phyloP scores from a whole-genome alignment of 92 coral and sea anemone genomes.

The Scolanthus callimorphus region DNA sequence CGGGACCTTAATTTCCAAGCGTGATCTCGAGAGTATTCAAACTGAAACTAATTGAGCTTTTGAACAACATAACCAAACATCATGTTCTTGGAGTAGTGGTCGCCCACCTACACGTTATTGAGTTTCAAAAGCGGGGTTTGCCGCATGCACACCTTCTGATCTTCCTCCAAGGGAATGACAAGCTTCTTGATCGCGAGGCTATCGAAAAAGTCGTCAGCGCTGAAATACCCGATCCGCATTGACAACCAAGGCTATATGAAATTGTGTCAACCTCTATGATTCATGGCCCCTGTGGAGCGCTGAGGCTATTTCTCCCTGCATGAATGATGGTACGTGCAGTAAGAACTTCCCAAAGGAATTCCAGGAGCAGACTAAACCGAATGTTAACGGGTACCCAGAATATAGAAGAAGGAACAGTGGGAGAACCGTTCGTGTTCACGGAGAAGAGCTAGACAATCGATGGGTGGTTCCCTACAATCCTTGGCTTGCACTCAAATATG shows the following conservation, averaged over 20 bases:
- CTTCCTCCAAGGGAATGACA: background rate
- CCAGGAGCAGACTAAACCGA: background rate
- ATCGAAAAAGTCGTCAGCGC: background rate
- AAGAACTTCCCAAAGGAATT: background rate
- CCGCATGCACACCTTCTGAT: slow-evolving; percentile 3
- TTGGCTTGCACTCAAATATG: background rate
- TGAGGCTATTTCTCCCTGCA: background rate
- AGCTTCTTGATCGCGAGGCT: background rate
- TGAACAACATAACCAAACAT: background rate
- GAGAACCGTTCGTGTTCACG: background rate
- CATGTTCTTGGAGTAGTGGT: slow-evolving; percentile 1
- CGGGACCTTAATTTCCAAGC: too few relatives aligned
- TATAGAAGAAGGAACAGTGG: slow-evolving; percentile 4
- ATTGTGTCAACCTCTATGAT: background rate
- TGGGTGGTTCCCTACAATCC: slow-evolving; percentile 8
- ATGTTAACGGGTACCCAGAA: background rate
- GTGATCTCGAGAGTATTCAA: slow-evolving; percentile 4
- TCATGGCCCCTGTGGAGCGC: slow-evolving; percentile 7
- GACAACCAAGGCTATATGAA: background rate
- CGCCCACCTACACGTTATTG: slow-evolving; percentile 2
- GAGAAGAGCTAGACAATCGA: background rate
- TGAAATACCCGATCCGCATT: slow-evolving; percentile 1
- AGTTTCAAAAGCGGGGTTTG: too few relatives aligned
- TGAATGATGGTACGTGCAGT: background rate
- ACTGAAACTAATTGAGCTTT: background rate